Percentiles rank a stretch among this genome's conserved stretches.
Conservation (phyloP, 2,888 invertebrate species). For the Megastigmus dorsalis region DNA sequence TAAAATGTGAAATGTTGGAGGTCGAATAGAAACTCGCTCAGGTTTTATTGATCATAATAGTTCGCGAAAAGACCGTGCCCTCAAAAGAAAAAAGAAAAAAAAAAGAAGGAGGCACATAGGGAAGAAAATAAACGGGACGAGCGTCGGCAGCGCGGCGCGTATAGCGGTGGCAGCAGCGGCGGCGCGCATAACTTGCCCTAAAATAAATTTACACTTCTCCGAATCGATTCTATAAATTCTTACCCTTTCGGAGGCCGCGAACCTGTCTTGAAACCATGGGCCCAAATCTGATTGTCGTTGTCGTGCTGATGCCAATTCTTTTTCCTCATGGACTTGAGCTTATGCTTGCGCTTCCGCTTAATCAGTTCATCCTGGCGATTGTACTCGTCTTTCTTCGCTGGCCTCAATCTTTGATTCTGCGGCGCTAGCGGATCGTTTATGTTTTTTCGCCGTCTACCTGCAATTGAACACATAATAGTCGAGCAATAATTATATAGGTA, state of each 20-base stretch:
- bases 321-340: constrained; percentile 52
- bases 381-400: constrained; percentile 54
- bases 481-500: too few relatives aligned
- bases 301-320: constrained; percentile 56
- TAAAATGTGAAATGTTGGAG: too few relatives aligned
- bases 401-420: constrained; percentile 67
- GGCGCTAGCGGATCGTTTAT: constrained; percentile 63
- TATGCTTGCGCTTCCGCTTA: constrained; percentile 60
- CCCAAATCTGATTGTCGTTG: constrained; percentile 65
- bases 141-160: too few relatives aligned
- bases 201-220: constrained; percentile 44
- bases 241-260: constrained; percentile 67
- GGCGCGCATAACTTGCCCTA: background rate
- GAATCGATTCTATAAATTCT: constrained; percentile 55
- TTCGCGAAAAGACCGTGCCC: background rate
- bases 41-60: too few relatives aligned
- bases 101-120: too few relatives aligned
- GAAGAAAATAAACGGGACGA: too few relatives aligned
- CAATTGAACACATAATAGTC: too few relatives aligned
- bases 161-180: too few relatives aligned
- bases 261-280: constrained; percentile 68
- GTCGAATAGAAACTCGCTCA: too few relatives aligned
- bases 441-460: constrained; percentile 66
- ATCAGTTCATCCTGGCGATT: constrained; percentile 34
- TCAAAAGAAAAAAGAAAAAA: constrained; percentile 22